These are phyloP conservation scores for Serripes groenlandicus DNA, from an alignment of 2,888 invertebrate species.

Conservation along the genomic window DNA sequence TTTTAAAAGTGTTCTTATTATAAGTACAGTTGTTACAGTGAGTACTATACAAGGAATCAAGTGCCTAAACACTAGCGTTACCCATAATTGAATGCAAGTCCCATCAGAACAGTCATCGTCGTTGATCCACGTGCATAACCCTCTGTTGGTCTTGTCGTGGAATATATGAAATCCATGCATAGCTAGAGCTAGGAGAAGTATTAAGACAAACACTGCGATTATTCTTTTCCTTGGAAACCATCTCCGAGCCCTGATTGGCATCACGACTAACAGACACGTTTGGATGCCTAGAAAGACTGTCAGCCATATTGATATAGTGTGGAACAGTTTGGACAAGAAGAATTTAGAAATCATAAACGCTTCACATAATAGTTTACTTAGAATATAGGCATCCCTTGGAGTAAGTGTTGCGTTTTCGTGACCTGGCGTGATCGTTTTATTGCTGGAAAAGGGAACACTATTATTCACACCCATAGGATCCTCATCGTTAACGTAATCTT, in stretches of 20 bases:
- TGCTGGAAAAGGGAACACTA: neutral
- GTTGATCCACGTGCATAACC: constrained; percentile 33
- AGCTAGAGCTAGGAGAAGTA: constrained; percentile 15
- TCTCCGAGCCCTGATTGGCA: constrained; percentile 21
- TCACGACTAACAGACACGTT: constrained; percentile 35
- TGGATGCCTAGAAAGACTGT: constrained; percentile 66
- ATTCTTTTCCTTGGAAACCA: constrained; percentile 21
- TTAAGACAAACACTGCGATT: neutral
- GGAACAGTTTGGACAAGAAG: constrained; percentile 58
- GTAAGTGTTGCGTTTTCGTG: neutral
- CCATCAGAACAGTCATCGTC: neutral
- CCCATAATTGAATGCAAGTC: constrained; percentile 3
- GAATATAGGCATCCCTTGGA: neutral
- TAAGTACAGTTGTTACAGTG: constrained; percentile 1
- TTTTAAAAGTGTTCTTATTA: neutral
- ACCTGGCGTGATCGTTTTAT: neutral
- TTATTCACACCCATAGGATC: neutral
- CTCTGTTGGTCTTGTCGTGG: constrained; percentile 13
- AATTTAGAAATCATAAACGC: constrained; percentile 50
- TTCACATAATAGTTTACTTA: constrained; percentile 27
- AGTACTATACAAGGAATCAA: constrained; percentile 5
- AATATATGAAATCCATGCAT: constrained; percentile 36
- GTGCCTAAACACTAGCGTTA: neutral
- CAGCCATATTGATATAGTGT: constrained; percentile 67
- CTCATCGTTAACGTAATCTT: neutral